A percentile compares a stretch with the other conserved stretches of the same genome.
These are phyloP conservation scores for Ennomos erosarius DNA, from an alignment of 2,888 invertebrate genomes.

Conservation along the genomic window DNA sequence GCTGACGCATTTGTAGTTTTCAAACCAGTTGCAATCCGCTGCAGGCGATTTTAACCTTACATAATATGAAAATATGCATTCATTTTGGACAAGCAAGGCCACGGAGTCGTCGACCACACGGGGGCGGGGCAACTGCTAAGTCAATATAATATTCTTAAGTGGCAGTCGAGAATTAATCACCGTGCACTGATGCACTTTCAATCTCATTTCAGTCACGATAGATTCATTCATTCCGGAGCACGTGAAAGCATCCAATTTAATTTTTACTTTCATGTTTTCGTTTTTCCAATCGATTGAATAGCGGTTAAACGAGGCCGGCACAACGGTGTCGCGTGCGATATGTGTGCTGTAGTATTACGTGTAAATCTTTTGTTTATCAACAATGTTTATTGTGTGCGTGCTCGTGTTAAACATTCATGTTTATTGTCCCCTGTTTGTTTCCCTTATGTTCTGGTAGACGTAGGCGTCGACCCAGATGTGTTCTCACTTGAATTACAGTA, in stretches of 20 bases:
- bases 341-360: slow-evolving; percentile 63
- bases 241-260: slow-evolving; percentile 21
- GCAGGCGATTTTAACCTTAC: slow-evolving; percentile 67
- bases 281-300: slow-evolving; percentile 53
- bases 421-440: slow-evolving; percentile 63
- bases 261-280: slow-evolving; percentile 32
- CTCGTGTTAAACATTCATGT: slow-evolving; percentile 73
- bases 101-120: slow-evolving; percentile 61
- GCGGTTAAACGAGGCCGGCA: slow-evolving; percentile 53
- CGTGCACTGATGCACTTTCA: slow-evolving; percentile 77
- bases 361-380: slow-evolving; percentile 75
- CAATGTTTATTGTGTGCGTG: slow-evolving; percentile 76
- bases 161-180: slow-evolving; percentile 74
- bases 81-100: slow-evolving; percentile 67
- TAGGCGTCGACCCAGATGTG: slow-evolving; percentile 76
- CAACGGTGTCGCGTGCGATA: slow-evolving; percentile 67
- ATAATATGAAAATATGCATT: slow-evolving; percentile 66
- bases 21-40: slow-evolving; percentile 74
- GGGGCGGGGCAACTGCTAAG: slow-evolving; percentile 67
- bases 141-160: slow-evolving; percentile 71
- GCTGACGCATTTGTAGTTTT: slow-evolving; percentile 58
- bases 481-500: slow-evolving; percentile 64
- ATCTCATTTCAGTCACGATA: slow-evolving; percentile 66
- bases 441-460: slow-evolving; percentile 71
- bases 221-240: slow-evolving; percentile 58